These are phyloP conservation scores for Paguma larvata DNA, from an alignment of 2,797 vertebrate genomes.

Conservation along the genomic window DNA sequence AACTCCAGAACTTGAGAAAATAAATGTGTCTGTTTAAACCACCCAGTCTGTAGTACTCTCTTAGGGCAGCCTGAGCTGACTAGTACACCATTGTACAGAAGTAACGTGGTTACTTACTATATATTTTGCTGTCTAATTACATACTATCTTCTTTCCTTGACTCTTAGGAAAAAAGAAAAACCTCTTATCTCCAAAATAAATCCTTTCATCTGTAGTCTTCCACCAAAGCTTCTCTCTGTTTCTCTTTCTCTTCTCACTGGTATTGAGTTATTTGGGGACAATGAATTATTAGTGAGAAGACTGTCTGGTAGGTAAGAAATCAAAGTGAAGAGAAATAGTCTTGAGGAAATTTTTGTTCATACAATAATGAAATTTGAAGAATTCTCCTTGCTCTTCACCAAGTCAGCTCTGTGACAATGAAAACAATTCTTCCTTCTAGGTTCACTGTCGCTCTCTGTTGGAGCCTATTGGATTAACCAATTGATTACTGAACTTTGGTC, in stretches of 20 bases:
- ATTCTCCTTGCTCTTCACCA: not conserved
- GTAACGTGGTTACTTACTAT: not conserved
- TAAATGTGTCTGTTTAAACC: not conserved
- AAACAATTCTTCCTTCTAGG: not conserved
- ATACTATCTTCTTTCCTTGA: not conserved
- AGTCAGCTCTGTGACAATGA: not conserved
- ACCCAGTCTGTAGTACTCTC: not conserved
- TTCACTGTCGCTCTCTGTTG: not conserved
- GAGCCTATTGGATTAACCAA: not conserved
- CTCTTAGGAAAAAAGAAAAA: not conserved
- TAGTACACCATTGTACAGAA: not conserved
- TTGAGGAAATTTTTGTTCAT: not conserved
- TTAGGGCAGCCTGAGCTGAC: too few species aligned
- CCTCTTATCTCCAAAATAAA: constrained; percentile 19
- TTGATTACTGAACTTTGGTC: not conserved
- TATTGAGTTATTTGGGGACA: not conserved
- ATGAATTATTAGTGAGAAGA: not conserved
- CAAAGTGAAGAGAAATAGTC: not conserved
- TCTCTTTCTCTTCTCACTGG: not conserved
- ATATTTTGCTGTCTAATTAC: not conserved
- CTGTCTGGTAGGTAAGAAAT: not conserved
- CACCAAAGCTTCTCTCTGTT: not conserved
- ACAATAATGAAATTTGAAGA: not conserved
- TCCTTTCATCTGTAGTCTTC: not conserved
- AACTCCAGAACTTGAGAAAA: not conserved